These are phyloP conservation scores for Distichodus sexfasciatus DNA, from an alignment of 2,797 vertebrate species.

Conservation along the genomic window DNA sequence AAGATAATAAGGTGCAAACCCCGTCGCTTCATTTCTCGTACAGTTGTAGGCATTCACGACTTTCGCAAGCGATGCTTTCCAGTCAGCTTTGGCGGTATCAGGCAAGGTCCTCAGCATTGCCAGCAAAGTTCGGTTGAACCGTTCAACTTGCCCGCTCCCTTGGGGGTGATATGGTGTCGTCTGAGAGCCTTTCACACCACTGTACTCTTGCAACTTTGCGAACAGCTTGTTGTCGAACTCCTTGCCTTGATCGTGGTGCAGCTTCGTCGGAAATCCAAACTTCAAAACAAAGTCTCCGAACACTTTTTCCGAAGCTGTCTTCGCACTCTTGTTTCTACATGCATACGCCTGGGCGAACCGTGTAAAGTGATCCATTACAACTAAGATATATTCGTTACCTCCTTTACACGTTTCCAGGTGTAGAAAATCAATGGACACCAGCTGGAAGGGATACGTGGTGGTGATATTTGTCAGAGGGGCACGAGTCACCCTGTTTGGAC, in stretches of 20 bases:
- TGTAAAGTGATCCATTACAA: slow-evolving; percentile 43
- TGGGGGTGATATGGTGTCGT: slow-evolving; percentile 27
- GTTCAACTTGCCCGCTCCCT: slow-evolving; percentile 33
- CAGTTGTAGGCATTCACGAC: slow-evolving; percentile 41
- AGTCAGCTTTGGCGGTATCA: slow-evolving; percentile 24
- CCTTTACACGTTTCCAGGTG: too few species aligned
- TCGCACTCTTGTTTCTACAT: slow-evolving; percentile 25
- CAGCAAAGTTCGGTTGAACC: slow-evolving; percentile 23
- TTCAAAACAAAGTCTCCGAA: slow-evolving; percentile 32
- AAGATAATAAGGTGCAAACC: slow-evolving; percentile 26
- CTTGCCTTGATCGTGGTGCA: slow-evolving; percentile 29
- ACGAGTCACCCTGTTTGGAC: neutral
- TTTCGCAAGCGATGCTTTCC: slow-evolving; percentile 26
- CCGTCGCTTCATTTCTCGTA: slow-evolving; percentile 31
- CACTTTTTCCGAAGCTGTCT: too few species aligned
- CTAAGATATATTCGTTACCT: too few species aligned
- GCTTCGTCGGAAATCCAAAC: too few species aligned
- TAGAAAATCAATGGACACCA: slow-evolving; percentile 21
- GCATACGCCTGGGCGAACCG: slow-evolving; percentile 29
- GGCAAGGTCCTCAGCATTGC: slow-evolving; percentile 29
- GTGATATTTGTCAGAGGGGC: neutral
- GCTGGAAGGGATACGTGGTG: neutral
- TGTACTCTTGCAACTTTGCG: slow-evolving; percentile 11
- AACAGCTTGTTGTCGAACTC: slow-evolving; percentile 36
- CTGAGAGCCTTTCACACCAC: slow-evolving; percentile 16